Percentiles rank a stretch among this genome's conserved stretches.
Conservation (phyloP, 2,797 vertebrate species). For the Okamejei kenojei region DNA sequence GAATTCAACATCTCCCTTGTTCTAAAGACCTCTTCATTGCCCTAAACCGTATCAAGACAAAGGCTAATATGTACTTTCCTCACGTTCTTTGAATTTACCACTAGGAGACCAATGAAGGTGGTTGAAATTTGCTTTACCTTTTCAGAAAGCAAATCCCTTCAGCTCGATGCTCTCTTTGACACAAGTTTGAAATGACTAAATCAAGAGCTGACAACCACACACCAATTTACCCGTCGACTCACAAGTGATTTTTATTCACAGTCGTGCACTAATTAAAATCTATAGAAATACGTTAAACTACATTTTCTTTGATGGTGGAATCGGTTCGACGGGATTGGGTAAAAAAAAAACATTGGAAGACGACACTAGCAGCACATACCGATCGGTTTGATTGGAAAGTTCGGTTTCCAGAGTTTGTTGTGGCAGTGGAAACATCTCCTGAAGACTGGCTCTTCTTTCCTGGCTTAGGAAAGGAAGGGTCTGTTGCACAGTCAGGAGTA, state of each 20-base stretch:
- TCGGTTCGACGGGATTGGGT: too few relatives aligned
- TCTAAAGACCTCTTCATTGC: not conserved
- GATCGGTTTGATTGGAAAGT: constrained; percentile 6
- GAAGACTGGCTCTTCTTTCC: not conserved
- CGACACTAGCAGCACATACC: not conserved
- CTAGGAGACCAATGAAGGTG: not conserved
- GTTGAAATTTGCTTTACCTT: not conserved
- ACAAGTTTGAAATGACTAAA: not conserved
- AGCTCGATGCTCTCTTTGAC: not conserved
- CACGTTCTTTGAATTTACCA: not conserved
- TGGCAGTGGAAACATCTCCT: not conserved
- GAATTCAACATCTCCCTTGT: not conserved
- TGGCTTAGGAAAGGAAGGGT: constrained; percentile 48
- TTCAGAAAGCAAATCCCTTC: not conserved
- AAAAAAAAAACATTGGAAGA: not conserved
- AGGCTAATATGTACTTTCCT: not conserved
- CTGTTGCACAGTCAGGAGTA: constrained; percentile 51
- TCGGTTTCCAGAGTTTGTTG: not conserved
- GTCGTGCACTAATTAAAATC: not conserved
- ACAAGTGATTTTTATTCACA: not conserved
- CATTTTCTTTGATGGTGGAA: not conserved
- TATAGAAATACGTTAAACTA: not conserved
- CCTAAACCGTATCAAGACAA: not conserved
- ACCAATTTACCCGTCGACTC: too few relatives aligned
- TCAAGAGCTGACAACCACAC: not conserved